Evolutionary conservation across 2,888 invertebrate genomes (phyloP).

Genomic region (Euclidia mi): DNA sequence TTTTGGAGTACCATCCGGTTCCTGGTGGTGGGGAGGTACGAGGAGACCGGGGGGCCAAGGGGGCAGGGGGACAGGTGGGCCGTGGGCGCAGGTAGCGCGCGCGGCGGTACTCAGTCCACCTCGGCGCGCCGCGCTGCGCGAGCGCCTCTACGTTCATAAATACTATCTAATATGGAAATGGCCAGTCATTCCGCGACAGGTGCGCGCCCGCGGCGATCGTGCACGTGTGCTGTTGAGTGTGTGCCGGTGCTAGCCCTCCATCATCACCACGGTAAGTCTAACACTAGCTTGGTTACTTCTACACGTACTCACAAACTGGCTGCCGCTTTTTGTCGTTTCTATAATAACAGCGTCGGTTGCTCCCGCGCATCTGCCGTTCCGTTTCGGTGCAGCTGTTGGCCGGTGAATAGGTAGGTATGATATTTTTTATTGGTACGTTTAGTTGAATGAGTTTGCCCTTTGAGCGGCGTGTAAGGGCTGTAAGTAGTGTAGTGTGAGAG

Average conservation of each 20-base stretch:
- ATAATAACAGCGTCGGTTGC: slow-evolving; percentile 75
- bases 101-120: slow-evolving; percentile 83
- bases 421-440: slow-evolving; percentile 75
- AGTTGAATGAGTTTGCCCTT: slow-evolving; percentile 72
- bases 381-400: slow-evolving; percentile 83
- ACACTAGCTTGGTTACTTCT: slow-evolving; percentile 61
- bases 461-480: slow-evolving; percentile 68
- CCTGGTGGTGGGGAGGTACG: slow-evolving; percentile 86
- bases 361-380: slow-evolving; percentile 85
- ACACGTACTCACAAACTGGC: slow-evolving; percentile 62
- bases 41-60: slow-evolving; percentile 88
- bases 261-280: slow-evolving; percentile 74
- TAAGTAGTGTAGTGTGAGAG: slow-evolving; percentile 66
- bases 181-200: slow-evolving; percentile 88
- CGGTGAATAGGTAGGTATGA: slow-evolving; percentile 79
- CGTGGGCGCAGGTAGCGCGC: slow-evolving; percentile 88
- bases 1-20: slow-evolving; percentile 90
- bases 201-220: slow-evolving; percentile 86
- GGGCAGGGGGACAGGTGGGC: slow-evolving; percentile 88
- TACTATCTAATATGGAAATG: slow-evolving; percentile 83
- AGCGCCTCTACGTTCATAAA: slow-evolving; percentile 79
- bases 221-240: slow-evolving; percentile 89
- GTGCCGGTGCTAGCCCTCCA: slow-evolving; percentile 77
- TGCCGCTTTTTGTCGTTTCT: slow-evolving; percentile 75
- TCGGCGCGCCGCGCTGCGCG: slow-evolving; percentile 84